phyloP scores from a whole-genome alignment of 2,797 vertebrate genomes.

The Okamejei kenojei region DNA sequence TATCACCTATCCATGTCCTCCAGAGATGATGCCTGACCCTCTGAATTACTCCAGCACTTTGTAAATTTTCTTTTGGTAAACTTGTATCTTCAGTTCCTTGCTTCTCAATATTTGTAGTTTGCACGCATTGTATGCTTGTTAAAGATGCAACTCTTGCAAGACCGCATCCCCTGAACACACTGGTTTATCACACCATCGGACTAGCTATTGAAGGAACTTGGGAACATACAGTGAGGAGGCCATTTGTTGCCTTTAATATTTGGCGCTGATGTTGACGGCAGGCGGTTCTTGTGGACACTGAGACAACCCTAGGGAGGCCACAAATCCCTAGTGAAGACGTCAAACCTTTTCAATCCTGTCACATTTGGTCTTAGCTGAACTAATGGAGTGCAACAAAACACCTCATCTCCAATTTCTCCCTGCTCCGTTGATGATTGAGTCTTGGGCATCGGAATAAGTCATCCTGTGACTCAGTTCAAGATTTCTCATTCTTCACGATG shows the following conservation, averaged over 20 bases:
- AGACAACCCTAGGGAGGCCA: neutral
- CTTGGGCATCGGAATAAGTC: slow-evolving; percentile 1
- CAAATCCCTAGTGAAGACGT: neutral
- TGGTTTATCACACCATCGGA: too few relatives aligned
- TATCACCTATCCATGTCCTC: too few relatives aligned
- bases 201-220: too few relatives aligned
- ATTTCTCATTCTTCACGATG: neutral
- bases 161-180: too few relatives aligned
- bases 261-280: neutral
- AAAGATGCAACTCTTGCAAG: too few relatives aligned
- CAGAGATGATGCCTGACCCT: too few relatives aligned
- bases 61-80: too few relatives aligned
- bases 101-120: too few relatives aligned
- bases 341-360: neutral
- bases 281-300: neutral
- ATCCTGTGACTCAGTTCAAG: neutral
- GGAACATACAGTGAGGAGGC: too few relatives aligned
- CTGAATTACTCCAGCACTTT: too few relatives aligned
- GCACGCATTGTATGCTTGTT: too few relatives aligned
- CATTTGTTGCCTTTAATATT: neutral
- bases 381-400: neutral
- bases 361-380: neutral
- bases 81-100: too few relatives aligned
- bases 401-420: neutral
- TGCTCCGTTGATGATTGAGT: neutral